These are phyloP conservation scores for Anoura caudifer DNA, from an alignment of 2,113 vertebrate species.

Conservation along the genomic window DNA sequence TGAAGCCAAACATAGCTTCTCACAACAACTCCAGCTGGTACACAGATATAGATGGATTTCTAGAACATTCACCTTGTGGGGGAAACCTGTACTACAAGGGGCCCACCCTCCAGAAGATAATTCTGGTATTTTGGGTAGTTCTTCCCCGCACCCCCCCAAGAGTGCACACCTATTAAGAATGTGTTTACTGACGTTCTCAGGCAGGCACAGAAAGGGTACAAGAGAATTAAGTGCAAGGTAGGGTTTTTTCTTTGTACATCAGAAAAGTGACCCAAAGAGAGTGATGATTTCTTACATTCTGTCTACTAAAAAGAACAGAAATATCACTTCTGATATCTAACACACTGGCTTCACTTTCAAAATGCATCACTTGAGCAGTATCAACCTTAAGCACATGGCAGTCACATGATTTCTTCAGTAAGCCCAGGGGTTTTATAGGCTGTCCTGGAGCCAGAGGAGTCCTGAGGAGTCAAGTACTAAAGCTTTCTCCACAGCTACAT, in stretches of 20 bases:
- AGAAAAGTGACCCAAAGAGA: too few relatives aligned
- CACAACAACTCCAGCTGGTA: too few relatives aligned
- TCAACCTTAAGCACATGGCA: too few relatives aligned
- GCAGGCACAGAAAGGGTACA: not conserved
- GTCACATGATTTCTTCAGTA: not conserved
- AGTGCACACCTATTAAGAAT: not conserved
- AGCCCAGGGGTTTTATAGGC: not conserved
- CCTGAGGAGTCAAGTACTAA: constrained; percentile 88
- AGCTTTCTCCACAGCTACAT: constrained; percentile 97
- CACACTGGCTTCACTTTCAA: constrained; percentile 66
- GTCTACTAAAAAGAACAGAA: too few relatives aligned
- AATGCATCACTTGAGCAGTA: constrained; percentile 60
- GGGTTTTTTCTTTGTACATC: not conserved
- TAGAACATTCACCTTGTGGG: too few relatives aligned
- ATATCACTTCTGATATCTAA: not conserved
- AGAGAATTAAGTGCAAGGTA: not conserved
- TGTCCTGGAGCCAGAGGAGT: constrained; percentile 60
- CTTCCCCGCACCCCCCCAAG: not conserved
- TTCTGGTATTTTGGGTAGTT: too few relatives aligned
- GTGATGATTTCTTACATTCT: too few relatives aligned
- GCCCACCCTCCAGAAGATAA: too few relatives aligned
- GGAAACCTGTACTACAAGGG: too few relatives aligned
- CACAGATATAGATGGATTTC: too few relatives aligned
- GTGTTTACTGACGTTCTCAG: not conserved
- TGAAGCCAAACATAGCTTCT: too few relatives aligned